Evolutionary conservation across 2,888 invertebrate species (phyloP).

Genomic region (Mythimna impura): DNA sequence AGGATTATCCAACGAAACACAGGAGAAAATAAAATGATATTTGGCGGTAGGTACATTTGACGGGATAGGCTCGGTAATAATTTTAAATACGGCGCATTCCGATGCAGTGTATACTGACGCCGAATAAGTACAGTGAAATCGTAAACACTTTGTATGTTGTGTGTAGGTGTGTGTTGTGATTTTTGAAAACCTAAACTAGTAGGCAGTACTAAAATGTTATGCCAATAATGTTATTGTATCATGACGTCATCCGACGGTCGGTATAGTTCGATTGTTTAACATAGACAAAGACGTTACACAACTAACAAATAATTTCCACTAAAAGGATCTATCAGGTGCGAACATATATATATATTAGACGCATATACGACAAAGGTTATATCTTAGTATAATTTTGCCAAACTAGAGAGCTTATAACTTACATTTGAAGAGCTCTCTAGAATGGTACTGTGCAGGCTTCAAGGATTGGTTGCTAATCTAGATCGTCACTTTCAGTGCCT

Average conservation of each 20-base stretch:
- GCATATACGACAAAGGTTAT: constrained; percentile 56
- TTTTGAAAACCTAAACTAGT: constrained; percentile 67
- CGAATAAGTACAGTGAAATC: constrained; percentile 74
- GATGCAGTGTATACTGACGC: constrained; percentile 83
- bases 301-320: constrained; percentile 56
- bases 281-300: constrained; percentile 55
- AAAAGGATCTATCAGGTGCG: constrained; percentile 68
- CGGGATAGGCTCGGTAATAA: constrained; percentile 81
- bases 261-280: constrained; percentile 37
- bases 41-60: constrained; percentile 83
- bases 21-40: constrained; percentile 78
- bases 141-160: constrained; percentile 67
- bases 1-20: constrained; percentile 80
- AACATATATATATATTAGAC: constrained; percentile 69
- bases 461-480: constrained; percentile 78
- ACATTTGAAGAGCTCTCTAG: constrained; percentile 70
- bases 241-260: constrained; percentile 35
- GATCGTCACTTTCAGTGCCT: constrained; percentile 78
- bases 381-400: constrained; percentile 60
- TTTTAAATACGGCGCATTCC: constrained; percentile 83
- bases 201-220: constrained; percentile 74
- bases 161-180: constrained; percentile 72
- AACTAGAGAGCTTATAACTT: constrained; percentile 69
- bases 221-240: constrained; percentile 64
- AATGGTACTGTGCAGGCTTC: constrained; percentile 79